Evolutionary conservation across 2,888 invertebrate genomes (phyloP), one percentile per base, ranked within the genome.

Genomic region (Drosophila diplacantha): DNA sequence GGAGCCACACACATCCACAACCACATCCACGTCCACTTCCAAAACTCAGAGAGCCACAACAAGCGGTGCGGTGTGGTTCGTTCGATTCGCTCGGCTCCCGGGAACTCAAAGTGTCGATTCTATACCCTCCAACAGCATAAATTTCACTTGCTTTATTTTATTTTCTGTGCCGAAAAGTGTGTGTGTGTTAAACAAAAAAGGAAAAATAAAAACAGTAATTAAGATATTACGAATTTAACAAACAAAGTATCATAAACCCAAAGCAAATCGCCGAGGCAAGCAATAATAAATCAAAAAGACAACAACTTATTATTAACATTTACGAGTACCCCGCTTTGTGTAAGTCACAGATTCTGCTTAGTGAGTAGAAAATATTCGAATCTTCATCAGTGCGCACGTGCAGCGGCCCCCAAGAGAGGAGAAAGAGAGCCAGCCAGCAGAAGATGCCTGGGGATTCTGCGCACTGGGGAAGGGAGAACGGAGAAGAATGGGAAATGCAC

Each of bases 301-400:
- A 47, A 29, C 20, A n/a, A 8, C 32, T 32, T n/a, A 47, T 47
- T 14, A 39, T 39, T 22, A 22, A 22, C 14, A 8, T 46, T n/a
- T n/a, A 47, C 46, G 29, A 31, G 14, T 14, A 18, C 18, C 14
- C 20, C 2, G 9, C 18, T 20, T 31, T 5, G 44, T 31, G 31
- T 46, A 29, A 31, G 31, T 44, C 11, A 11, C 6, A 9, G 38
- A 20, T 35, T 31, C 5, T 31, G 49, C 39, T 56, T 47, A 39
- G 18, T 34, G 29, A 37, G 18, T 32, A 39, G 6, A 29, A 31
- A 57, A 11, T 22, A 31, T 24, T 46, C 12, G 16, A 29, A 26
- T 9, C 16, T 29, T 24, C 32, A 24, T 18, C 47, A 69, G 44
- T 59, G 77, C 75, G 75, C 75, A 77, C 71, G 77, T 75, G 77